A percentile compares a stretch with the other conserved stretches of the same genome.
Conservation (phyloP, 2,797 vertebrate genomes). For the Pseudochirops corinnae region DNA sequence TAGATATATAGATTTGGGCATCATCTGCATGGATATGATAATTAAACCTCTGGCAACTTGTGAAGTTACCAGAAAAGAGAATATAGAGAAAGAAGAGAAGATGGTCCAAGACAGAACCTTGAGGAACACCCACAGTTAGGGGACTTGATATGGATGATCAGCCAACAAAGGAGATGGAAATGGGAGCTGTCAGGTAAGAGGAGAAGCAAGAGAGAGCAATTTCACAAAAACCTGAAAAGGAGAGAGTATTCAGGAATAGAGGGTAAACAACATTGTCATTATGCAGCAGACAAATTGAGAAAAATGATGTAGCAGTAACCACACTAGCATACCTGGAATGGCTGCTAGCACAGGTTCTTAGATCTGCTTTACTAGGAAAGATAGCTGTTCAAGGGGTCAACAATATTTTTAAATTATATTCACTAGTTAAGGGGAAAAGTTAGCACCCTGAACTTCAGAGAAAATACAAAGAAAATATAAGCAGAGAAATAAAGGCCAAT, state of each 20-base stretch:
- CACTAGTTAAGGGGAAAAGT: too few species aligned
- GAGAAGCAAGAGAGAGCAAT: not conserved
- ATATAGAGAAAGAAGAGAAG: not conserved
- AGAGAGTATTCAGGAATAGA: not conserved
- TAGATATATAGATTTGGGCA: not conserved
- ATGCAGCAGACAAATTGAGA: not conserved
- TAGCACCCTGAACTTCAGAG: too few species aligned
- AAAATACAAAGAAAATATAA: too few species aligned
- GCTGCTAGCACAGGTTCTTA: too few species aligned
- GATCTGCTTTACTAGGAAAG: too few species aligned
- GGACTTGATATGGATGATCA: not conserved
- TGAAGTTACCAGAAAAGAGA: not conserved
- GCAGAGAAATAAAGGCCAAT: too few species aligned
- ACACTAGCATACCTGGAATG: too few species aligned
- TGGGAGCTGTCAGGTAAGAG: not conserved
- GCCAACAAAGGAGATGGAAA: not conserved
- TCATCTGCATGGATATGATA: not conserved
- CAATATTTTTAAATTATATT: too few species aligned
- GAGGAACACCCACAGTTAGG: not conserved
- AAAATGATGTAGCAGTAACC: too few species aligned
- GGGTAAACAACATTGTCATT: not conserved
- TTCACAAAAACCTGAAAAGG: not conserved
- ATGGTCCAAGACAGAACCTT: not conserved
- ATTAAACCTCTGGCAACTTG: not conserved
- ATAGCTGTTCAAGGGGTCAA: too few species aligned